Conservation (phyloP, 2,888 invertebrate genomes). For the Patella caerulea region DNA sequence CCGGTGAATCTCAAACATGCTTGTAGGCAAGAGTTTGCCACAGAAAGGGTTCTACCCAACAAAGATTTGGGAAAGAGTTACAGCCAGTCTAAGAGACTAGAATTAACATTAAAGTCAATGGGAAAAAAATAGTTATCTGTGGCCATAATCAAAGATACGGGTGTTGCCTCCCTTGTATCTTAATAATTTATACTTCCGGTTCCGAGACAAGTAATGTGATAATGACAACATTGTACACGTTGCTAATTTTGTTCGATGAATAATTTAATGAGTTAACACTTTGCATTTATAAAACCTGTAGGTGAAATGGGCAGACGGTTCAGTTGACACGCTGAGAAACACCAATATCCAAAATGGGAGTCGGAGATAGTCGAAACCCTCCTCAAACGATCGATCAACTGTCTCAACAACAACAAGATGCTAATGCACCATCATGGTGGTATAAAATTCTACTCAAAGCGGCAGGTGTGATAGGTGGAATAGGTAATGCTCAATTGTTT, state of each 20-base stretch:
- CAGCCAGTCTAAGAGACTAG: too few species aligned
- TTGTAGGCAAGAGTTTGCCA: too few species aligned
- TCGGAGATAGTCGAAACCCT: not conserved
- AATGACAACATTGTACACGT: constrained; percentile 25
- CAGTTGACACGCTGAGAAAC: not conserved
- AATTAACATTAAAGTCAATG: too few species aligned
- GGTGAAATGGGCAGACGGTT: not conserved
- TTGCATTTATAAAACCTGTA: too few species aligned
- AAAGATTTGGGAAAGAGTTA: too few species aligned
- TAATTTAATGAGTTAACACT: too few species aligned
- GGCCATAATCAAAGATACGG: too few species aligned
- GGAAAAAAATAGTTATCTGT: too few species aligned
- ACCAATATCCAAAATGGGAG: not conserved
- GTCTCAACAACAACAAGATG: not conserved
- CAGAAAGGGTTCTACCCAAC: too few species aligned
- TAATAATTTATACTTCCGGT: not conserved
- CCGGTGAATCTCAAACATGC: too few species aligned
- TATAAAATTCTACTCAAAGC: constrained; percentile 49
- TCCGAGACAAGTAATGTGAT: not conserved
- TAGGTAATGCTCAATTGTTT: constrained; percentile 34
- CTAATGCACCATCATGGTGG: constrained; percentile 46
- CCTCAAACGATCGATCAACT: not conserved
- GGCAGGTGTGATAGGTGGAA: constrained; percentile 49
- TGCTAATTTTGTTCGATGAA: constrained; percentile 8
- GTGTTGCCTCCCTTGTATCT: not conserved